A percentile compares a stretch with the other conserved stretches of the same genome.
Evolutionary conservation across 2,113 vertebrate species (phyloP).

Genomic region (Xiphophorus maculatus): DNA sequence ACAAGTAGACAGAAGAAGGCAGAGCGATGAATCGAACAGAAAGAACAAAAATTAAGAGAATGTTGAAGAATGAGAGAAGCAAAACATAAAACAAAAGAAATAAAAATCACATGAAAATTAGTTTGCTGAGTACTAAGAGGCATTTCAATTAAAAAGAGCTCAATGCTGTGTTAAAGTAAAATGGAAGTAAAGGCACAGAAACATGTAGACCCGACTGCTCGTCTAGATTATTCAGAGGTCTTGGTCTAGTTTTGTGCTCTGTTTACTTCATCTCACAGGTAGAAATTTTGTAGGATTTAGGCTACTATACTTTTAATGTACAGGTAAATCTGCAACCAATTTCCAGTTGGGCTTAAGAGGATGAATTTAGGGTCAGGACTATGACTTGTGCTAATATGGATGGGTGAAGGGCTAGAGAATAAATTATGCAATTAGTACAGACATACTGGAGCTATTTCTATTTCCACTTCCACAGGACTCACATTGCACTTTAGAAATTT

Average conservation of each 20-base stretch:
- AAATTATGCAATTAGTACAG: slow-evolving; percentile 5
- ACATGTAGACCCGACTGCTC: slow-evolving; percentile 15
- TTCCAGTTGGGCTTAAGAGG: slow-evolving; percentile 1
- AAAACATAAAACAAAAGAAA: slow-evolving; percentile 11
- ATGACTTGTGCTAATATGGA: not conserved
- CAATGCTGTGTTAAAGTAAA: slow-evolving; percentile 12
- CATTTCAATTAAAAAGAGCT: not conserved
- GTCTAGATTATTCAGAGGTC: no score
- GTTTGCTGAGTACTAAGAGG: slow-evolving; percentile 2
- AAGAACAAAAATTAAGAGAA: slow-evolving; percentile 29
- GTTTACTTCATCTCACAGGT: no score
- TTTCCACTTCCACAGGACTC: not conserved
- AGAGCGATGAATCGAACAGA: slow-evolving; percentile 25
- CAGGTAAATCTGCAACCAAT: not conserved
- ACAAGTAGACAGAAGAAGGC: slow-evolving; percentile 26
- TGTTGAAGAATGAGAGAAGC: slow-evolving; percentile 31
- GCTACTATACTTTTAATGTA: not conserved
- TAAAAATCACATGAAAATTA: not conserved
- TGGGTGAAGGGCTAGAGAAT: slow-evolving; percentile 1
- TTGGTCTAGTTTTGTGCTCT: no score
- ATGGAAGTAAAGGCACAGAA: slow-evolving; percentile 6
- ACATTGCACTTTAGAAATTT: slow-evolving; percentile 11
- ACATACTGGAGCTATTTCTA: not conserved
- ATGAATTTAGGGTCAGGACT: not conserved
- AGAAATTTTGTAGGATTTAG: no score